phyloP scores from a whole-genome alignment of 2,113 vertebrate genomes.

The Irena cyanogastra region DNA sequence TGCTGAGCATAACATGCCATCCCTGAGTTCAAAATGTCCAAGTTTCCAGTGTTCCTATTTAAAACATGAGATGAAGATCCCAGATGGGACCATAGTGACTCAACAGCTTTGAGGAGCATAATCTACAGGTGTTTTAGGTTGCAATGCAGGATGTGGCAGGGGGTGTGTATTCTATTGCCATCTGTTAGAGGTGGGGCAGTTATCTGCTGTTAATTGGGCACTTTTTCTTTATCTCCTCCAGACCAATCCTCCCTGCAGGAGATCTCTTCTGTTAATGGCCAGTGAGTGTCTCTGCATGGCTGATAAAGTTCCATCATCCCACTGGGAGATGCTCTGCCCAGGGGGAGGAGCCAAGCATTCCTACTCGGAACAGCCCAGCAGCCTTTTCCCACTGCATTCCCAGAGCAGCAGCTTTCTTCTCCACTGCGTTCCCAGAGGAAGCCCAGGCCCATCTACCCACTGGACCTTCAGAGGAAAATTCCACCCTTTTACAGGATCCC shows the following conservation, averaged over 20 bases:
- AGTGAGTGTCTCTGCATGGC: neutral
- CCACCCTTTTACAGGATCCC: neutral
- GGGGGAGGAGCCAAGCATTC: neutral
- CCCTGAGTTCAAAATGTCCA: accelerated
- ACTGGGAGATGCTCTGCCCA: neutral
- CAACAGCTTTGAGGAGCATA: neutral
- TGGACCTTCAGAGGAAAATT: neutral
- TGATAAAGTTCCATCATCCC: neutral
- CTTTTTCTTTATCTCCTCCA: neutral
- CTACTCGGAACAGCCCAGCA: neutral
- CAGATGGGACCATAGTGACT: neutral
- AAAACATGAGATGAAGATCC: accelerated
- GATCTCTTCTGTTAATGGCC: neutral
- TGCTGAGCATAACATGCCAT: neutral
- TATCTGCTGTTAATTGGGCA: neutral
- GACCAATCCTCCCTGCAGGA: neutral
- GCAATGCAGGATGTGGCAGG: neutral
- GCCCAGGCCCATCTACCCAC: neutral
- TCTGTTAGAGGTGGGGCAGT: neutral
- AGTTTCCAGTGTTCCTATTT: accelerated
- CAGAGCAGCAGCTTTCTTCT: neutral
- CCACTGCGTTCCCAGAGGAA: neutral
- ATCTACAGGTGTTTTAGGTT: neutral
- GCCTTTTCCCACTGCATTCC: neutral
- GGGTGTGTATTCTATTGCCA: neutral